phyloP scores from a whole-genome alignment of 2,113 vertebrate species.

The Vidua chalybeata region DNA sequence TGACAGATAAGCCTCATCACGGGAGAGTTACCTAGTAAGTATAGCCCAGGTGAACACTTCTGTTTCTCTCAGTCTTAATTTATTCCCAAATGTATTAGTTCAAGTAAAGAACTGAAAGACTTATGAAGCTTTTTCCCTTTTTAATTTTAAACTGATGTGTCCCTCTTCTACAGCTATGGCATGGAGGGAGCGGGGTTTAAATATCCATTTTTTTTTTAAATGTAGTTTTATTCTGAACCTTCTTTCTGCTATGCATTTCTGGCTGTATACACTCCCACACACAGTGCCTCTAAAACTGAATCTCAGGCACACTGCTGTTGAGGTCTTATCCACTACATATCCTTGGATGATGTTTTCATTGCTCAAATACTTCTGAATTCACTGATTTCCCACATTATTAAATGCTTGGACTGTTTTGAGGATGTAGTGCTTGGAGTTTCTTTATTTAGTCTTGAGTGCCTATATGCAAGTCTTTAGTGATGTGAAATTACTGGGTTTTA shows the following conservation, averaged over 20 bases:
- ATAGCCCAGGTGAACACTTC: constrained; percentile 87
- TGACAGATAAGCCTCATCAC: constrained; percentile 90
- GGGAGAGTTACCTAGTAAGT: constrained; percentile 92
- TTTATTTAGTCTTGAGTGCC: not conserved
- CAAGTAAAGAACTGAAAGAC: constrained; percentile 63
- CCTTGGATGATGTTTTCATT: not conserved
- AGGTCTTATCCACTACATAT: not conserved
- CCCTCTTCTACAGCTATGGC: constrained; percentile 49
- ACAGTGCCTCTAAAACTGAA: not conserved
- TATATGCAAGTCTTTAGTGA: not conserved
- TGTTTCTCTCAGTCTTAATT: constrained; percentile 81
- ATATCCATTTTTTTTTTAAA: not conserved
- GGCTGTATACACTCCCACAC: not conserved
- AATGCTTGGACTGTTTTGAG: not conserved
- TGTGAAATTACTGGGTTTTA: not conserved
- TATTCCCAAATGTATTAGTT: constrained; percentile 70
- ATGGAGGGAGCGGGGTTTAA: constrained; percentile 58
- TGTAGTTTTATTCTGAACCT: constrained; percentile 31
- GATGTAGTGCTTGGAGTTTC: not conserved
- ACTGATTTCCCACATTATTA: not conserved
- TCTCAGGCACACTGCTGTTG: not conserved
- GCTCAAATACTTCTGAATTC: not conserved
- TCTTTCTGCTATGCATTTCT: constrained; percentile 27
- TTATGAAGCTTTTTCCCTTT: constrained; percentile 12
- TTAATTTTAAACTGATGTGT: constrained; percentile 57